Evolutionary conservation across 2,113 vertebrate species (phyloP), one percentile per base, ranked within the genome.

Genomic region (Lophochroa leadbeateri): DNA sequence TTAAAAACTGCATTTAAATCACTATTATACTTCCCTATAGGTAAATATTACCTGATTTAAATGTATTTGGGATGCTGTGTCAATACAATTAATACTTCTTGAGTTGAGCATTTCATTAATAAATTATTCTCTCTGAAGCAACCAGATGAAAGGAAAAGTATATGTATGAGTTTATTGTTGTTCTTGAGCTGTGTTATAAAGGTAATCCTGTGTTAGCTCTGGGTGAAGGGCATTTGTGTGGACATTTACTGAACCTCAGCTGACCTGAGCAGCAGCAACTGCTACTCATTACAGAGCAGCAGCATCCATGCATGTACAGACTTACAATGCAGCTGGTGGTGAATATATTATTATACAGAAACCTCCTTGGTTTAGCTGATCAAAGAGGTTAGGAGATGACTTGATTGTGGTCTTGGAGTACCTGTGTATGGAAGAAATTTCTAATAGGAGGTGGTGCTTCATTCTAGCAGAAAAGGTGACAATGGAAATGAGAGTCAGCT

Each of bases 251-350:
- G 80, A 69, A 52, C 64, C 79, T 92, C 88, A 83, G 49, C 55
- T 92, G 92, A 96, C 86, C 95, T 88, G 68, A 58, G 57, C 57
- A 58, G 33, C 77, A 83, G 72, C 79, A 83, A 88, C 85, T 76
- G 49, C 90, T 82, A 2, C 85, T 94, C 67, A 43, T 91, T 49
- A 82, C 37, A 72, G 74, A 78, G 58, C 87, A 90, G 72, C 35
- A 84, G 4, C 55, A 74, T 50, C 79, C 39, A 47, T n/a, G 82
- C 20, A 6, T 12, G 31, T 61, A 37, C 50, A 7, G 24, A 82
- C 50, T 83, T 41, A 52, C 60, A 37, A 64, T 27, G 41, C 53
- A 84, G 75, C 53, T 3, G 7, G 64, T 16, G 49, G 74, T 72
- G 80, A 92, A 86, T 49, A 4, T 7, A 33, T 86, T 70, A 29